phyloP scores from a whole-genome alignment of 2,797 vertebrate genomes.

The Hyperoplus immaculatus region DNA sequence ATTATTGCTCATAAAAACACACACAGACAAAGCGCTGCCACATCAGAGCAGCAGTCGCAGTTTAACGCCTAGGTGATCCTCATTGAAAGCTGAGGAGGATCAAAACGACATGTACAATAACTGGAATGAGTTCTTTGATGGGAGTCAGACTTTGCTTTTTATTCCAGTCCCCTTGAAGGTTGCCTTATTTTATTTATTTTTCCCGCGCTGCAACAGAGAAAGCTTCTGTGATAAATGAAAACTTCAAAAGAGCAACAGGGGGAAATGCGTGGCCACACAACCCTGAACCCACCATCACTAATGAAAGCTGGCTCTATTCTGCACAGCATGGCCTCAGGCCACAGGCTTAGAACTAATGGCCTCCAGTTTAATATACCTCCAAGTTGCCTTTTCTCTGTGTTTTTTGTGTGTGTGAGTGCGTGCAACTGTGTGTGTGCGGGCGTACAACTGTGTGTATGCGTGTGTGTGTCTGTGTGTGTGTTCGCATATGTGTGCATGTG shows the following conservation, averaged over 20 bases:
- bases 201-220: constrained; percentile 23
- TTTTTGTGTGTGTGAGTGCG: constrained; percentile 30
- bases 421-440: constrained; percentile 15
- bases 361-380: constrained; percentile 68
- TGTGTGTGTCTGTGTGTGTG: constrained; percentile 10
- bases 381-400: constrained; percentile 36
- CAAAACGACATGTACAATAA: constrained; percentile 51
- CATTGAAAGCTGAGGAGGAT: constrained; percentile 52
- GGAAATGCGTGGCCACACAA: constrained; percentile 34
- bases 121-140: constrained; percentile 45
- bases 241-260: constrained; percentile 72
- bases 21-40: constrained; percentile 43
- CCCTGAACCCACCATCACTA: constrained; percentile 53
- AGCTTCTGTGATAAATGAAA: constrained; percentile 64
- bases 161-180: constrained; percentile 55
- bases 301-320: constrained; percentile 69
- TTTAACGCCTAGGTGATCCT: constrained; percentile 66
- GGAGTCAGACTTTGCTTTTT: constrained; percentile 58
- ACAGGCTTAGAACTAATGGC: constrained; percentile 66
- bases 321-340: constrained; percentile 59
- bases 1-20: constrained; percentile 62
- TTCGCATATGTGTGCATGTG: constrained; percentile 11
- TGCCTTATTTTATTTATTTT: constrained; percentile 24
- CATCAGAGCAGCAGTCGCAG: constrained; percentile 41
- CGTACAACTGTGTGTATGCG: constrained; percentile 28